Evolutionary conservation across 2,113 vertebrate species (phyloP).

Genomic region (Ochotona princeps): DNA sequence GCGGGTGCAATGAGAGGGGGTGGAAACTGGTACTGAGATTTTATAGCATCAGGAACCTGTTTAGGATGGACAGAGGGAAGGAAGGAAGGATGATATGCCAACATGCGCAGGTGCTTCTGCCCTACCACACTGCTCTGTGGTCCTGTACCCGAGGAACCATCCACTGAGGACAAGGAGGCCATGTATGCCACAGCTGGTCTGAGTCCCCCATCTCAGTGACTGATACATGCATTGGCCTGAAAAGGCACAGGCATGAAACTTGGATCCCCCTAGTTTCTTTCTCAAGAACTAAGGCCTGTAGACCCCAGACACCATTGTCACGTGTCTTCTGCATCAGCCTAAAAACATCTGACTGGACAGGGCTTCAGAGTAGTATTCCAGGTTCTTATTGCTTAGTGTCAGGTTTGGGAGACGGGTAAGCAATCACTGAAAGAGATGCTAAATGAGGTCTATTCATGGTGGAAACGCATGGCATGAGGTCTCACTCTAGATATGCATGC

Average conservation of each 20-base stretch:
- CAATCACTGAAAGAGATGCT: conserved; percentile 22
- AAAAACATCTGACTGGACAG: neutral
- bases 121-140: neutral
- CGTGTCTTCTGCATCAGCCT: conserved; percentile 36
- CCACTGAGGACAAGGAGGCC: neutral
- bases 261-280: conserved; percentile 20
- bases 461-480: neutral
- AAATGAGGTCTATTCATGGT: conserved; percentile 22
- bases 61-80: conserved; percentile 56
- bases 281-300: conserved; percentile 1
- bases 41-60: conserved; percentile 98
- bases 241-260: conserved; percentile 22
- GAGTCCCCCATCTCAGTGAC: neutral
- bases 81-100: conserved; percentile 64
- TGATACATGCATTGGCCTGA: neutral
- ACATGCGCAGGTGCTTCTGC: neutral
- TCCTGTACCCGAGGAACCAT: neutral
- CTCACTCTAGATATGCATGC: neutral
- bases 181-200: neutral
- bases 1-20: conserved; percentile 92
- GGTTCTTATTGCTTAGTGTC: neutral
- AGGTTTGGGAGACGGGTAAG: conserved; percentile 22
- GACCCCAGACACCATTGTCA: conserved; percentile 15
- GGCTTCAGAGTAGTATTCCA: neutral
- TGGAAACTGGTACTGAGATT: conserved; percentile 96